Base-by-base conservation (phyloP, 1,140 invertebrate genomes). In the Zaprionus capensis region DNA sequence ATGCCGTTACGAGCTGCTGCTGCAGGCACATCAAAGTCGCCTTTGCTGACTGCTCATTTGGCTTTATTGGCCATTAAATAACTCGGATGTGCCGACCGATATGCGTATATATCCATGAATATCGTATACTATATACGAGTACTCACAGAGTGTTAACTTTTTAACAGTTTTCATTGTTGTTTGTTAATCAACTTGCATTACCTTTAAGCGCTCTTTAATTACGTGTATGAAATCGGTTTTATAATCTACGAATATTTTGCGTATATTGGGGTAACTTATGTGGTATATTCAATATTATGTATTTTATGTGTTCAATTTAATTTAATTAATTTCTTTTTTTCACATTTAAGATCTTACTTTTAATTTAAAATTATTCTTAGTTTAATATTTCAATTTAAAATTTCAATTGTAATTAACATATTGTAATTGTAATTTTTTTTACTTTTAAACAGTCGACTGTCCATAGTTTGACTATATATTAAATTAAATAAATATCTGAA, bases 11-110 rank as follows among this genome's bases (percentile, higher is more conserved):
- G 83, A 71, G 66, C 64, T 70, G 59, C 44, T 67, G 49, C 34
- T 59, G 36, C 73, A 64, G 65, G 49, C 63, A 85, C 78, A 85
- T 77, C 61, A 81, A 71, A 81, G 73, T 56, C 24, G 65, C 66
- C 64, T 57, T 53, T 26, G 15, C 58, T 22, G 53, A 57, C 51
- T 78, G 76, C 24, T 44, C 34, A 51, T 66, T 76, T 61, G 62
- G 62, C 31, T 85, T 67, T 59, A 51, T 64, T 51, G 64, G 41
- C 71, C 70, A 79, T 80, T 79, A 80, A 85, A 76, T 58, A 55
- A 49, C 22, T 44, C 20, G 41, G 12, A 17, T 46, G 36, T 59
- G 46, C 53, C 15, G 28, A 31, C 34, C 20, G 34, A 44, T 44
- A 34, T 14, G 28, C 12, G 24, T 36, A 53, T 28, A 28, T 68